Base-by-base conservation (phyloP, 1,140 invertebrate species). In the Camponotus floridanus region DNA sequence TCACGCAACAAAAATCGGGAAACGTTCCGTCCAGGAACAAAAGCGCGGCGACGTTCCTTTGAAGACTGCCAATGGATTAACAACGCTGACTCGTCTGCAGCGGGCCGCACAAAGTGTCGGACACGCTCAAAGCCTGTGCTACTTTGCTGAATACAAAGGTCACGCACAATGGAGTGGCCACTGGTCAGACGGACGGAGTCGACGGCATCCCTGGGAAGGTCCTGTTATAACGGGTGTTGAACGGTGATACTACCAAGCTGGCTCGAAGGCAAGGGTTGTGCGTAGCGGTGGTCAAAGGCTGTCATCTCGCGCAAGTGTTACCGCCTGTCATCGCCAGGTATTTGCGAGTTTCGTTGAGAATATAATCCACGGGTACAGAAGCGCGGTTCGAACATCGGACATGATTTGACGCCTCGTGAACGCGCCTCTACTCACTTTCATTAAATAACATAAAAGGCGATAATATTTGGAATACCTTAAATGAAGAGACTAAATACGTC, bases 261-360 rank as follows among this genome's bases (percentile, higher is more conserved):
- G 64, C 59, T 67, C 67, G 85, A 87, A 84, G 78, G 79, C 70
- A 71, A 61, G 83, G 74, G 51, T 64, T 71, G 68, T 74, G 84
- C 89, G 89, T 86, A 78, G 48, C 68, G 64, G 26, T 51, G 89
- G 88, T 92, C 91, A 92, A 92, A 92, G 91, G 79, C 83, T 85
- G 90, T 91, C 87, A 89, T 88, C 84, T 73, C 39, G 65, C 62
- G 85, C 91, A 79, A 91, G 89, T 87, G 88, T 89, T 87, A 80
- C 91, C 51, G 42, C 86, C 90, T 90, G 91, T 91, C 90, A 91
- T 88, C 48, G 64, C 59, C 90, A 91, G 91, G 61, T 85, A 91
- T 70, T 71, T 61, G 68, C 45, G 59, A 86, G 48, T 61, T 61
- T 73, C 84, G 36, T 48, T 48, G 8, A 87, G 39, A 74, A 45